phyloP scores from a whole-genome alignment of 2,797 vertebrate species.

The Dallia pectoralis region DNA sequence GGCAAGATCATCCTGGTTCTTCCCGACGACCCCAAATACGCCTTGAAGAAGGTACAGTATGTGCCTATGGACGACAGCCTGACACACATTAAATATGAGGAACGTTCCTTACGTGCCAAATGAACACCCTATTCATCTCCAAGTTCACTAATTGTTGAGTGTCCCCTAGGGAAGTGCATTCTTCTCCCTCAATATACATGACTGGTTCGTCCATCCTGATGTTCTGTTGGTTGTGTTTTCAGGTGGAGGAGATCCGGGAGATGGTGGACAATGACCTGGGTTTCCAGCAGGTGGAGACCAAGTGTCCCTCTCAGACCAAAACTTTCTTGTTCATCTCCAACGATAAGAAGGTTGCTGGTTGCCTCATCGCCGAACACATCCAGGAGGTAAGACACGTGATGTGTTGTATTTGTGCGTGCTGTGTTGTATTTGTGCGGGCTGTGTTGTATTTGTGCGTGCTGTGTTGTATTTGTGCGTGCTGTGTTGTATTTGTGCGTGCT shows the following conservation, averaged over 20 bases:
- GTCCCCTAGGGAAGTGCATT: too few relatives aligned
- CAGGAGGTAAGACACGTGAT: constrained; percentile 84
- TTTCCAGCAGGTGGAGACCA: constrained; percentile 94
- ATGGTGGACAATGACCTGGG: constrained; percentile 99
- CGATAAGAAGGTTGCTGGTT: constrained; percentile 96
- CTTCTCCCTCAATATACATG: neutral
- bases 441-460: too few relatives aligned
- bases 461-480: too few relatives aligned
- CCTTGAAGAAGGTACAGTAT: constrained; percentile 89
- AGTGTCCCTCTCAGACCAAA: constrained; percentile 94
- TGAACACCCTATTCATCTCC: too few relatives aligned
- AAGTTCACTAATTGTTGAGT: too few relatives aligned
- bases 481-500: too few relatives aligned
- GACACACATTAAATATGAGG: neutral
- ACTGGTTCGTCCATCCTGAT: neutral
- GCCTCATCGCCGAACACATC: constrained; percentile 97
- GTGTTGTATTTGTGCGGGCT: too few relatives aligned
- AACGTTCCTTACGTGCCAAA: neutral
- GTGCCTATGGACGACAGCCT: constrained; percentile 10
- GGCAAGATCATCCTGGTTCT: constrained; percentile 98
- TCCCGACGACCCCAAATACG: constrained; percentile 98
- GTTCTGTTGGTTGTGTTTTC: constrained; percentile 26
- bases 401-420: too few relatives aligned
- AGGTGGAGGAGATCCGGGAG: constrained; percentile 99
- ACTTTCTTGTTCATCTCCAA: constrained; percentile 98